phyloP scores from a whole-genome alignment of 23 tunicate species.

The Halocynthia aurantium region DNA sequence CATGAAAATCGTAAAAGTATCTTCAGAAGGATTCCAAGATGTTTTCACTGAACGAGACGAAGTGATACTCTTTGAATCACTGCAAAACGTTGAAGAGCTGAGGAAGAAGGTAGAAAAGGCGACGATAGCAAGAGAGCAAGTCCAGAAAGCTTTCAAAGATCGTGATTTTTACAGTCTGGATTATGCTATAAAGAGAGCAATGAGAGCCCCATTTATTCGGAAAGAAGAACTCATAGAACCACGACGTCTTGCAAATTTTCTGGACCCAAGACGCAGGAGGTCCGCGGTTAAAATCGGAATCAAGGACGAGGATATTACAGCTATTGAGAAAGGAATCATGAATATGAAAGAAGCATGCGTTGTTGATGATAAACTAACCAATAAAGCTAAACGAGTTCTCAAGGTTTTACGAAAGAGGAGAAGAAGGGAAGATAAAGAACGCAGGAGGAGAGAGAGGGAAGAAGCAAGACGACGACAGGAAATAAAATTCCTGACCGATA shows the following conservation, averaged over 20 bases:
- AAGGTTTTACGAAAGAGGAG: conserved; percentile 9
- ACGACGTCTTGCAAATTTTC: not conserved
- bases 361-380: conserved; percentile 2
- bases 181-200: conserved; percentile 12
- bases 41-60: conserved; percentile 27
- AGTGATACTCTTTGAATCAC: conserved; percentile 1
- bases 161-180: conserved; percentile 14
- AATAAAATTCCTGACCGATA: conserved; percentile 27
- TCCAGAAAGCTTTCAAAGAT: conserved; percentile 10
- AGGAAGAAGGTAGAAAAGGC: conserved; percentile 7
- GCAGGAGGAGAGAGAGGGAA: conserved; percentile 1
- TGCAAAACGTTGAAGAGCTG: conserved; percentile 20
- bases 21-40: conserved; percentile 14
- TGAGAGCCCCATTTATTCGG: conserved; percentile 1
- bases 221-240: conserved; percentile 12
- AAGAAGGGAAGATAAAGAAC: conserved; percentile 16
- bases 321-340: conserved; percentile 19
- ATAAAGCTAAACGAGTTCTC: not conserved
- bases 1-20: conserved; percentile 14
- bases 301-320: conserved; percentile 9
- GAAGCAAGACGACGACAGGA: conserved; percentile 7
- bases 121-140: not conserved
- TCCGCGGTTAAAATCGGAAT: conserved; percentile 1
- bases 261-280: conserved; percentile 6
- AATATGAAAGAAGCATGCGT: conserved; percentile 37